Conservation (phyloP, 2,797 vertebrate species). For the Limosa lapponica region DNA sequence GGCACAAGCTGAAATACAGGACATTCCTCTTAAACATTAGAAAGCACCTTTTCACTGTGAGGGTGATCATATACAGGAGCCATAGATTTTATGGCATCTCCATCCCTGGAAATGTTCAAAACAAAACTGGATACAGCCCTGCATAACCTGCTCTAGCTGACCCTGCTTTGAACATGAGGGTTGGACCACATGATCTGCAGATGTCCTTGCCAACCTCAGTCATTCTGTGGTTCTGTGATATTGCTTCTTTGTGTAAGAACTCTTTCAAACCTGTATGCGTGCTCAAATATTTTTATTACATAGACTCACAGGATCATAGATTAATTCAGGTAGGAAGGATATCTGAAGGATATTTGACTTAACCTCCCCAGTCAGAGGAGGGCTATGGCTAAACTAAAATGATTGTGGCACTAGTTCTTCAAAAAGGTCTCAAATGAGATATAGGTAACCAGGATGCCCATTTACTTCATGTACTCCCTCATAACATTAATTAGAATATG, state of each 20-base stretch:
- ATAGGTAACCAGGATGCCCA: neutral
- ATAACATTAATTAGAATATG: neutral
- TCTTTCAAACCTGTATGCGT: neutral
- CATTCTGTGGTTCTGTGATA: neutral
- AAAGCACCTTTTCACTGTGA: neutral
- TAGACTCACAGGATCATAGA: neutral
- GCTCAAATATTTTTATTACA: neutral
- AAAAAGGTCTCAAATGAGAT: neutral
- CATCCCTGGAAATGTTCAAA: neutral
- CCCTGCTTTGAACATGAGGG: rapidly evolving
- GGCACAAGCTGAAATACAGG: neutral
- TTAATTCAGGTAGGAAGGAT: neutral
- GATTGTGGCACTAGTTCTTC: neutral
- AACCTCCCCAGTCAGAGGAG: neutral
- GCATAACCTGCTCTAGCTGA: neutral
- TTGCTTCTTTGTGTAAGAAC: neutral
- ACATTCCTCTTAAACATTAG: neutral
- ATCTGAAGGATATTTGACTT: neutral
- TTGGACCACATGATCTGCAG: neutral
- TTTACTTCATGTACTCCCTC: neutral
- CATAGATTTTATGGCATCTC: neutral
- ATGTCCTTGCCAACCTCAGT: neutral
- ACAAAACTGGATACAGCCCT: neutral
- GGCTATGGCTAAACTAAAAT: neutral
- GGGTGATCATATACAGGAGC: neutral